phyloP scores from a whole-genome alignment of 2,888 invertebrate genomes.

The Masnerella sp. region DNA sequence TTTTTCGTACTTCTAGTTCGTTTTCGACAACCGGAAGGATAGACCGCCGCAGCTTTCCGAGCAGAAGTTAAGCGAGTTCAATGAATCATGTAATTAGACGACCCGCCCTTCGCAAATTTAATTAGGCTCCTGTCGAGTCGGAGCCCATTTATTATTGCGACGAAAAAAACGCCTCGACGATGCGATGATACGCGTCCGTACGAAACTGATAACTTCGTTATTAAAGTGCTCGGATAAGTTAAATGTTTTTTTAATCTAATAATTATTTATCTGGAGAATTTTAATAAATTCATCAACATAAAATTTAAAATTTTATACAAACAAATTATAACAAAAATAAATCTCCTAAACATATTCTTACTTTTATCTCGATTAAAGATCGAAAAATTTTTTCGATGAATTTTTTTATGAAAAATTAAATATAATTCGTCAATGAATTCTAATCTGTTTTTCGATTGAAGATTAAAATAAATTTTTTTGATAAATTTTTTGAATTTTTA shows the following conservation, averaged over 20 bases:
- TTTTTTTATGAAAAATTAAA: no score
- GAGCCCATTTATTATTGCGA: conserved; percentile 64
- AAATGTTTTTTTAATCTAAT: conserved; percentile 2
- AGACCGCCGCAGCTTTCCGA: conserved; percentile 15
- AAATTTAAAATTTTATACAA: no score
- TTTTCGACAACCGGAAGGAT: conserved; percentile 14
- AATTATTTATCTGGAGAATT: conserved; percentile 45
- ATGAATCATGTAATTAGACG: conserved; percentile 64
- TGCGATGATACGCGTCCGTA: conserved; percentile 39
- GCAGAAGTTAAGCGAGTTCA: conserved; percentile 42
- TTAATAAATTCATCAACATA: no score
- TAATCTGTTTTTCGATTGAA: no score
- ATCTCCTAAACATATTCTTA: no score
- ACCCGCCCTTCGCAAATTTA: conserved; percentile 64
- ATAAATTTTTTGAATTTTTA: no score
- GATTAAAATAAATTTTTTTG: no score
- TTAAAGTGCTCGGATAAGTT: conserved; percentile 36
- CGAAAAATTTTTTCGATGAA: no score
- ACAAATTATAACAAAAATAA: no score
- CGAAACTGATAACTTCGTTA: conserved; percentile 47
- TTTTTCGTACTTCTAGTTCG: background rate
- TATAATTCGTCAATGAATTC: no score
- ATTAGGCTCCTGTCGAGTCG: conserved; percentile 65
- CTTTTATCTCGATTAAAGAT: no score
- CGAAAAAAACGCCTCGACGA: conserved; percentile 51